These are phyloP conservation scores for Rousettus madagascariensis DNA, from an alignment of 2,797 vertebrate genomes.

Conservation along the genomic window DNA sequence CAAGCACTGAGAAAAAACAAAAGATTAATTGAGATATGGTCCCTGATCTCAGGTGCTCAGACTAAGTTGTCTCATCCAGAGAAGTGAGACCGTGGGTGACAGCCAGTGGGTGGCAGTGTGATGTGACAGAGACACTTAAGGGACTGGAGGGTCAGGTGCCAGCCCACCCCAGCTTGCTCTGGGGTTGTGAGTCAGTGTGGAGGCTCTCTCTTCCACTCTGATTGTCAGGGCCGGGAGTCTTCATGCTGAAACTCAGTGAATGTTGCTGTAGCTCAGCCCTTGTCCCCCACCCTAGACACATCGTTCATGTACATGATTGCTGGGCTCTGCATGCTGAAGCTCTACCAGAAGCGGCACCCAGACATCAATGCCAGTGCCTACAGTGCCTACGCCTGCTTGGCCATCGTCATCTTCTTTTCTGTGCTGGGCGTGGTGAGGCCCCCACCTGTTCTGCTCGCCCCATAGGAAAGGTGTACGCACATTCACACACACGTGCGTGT, in stretches of 20 bases:
- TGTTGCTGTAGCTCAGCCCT: background rate
- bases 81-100: background rate
- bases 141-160: background rate
- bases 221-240: background rate
- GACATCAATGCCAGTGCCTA: slow-evolving; percentile 99
- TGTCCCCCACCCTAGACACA: slow-evolving; percentile 87
- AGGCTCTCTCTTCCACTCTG: background rate
- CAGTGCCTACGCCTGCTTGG: slow-evolving; percentile 96
- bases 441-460: background rate
- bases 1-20: background rate
- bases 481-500: accelerated
- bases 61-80: background rate
- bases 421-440: slow-evolving; percentile 95
- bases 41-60: background rate
- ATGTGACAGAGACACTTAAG: background rate
- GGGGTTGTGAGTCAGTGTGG: accelerated
- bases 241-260: background rate
- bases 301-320: slow-evolving; percentile 99
- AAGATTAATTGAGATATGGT: background rate
- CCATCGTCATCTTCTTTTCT: slow-evolving; percentile 97
- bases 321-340: slow-evolving; percentile 97
- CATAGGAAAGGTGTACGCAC: accelerated
- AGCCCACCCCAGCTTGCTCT: accelerated
- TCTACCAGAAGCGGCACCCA: slow-evolving; percentile 98
- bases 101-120: background rate